phyloP scores from a whole-genome alignment of 2,888 invertebrate genomes.

The Drosophila multiciliata region DNA sequence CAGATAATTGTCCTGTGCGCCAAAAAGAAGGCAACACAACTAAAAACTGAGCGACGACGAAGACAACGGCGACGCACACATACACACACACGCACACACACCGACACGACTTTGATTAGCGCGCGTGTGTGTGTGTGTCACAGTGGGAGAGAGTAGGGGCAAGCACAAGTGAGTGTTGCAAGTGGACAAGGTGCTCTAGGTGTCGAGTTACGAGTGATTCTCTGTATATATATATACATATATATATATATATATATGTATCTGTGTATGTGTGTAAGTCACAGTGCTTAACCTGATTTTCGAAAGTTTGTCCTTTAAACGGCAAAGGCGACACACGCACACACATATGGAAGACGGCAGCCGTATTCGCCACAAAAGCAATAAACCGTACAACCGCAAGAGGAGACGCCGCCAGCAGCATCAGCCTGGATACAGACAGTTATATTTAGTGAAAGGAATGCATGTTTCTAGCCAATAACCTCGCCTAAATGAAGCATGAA shows the following conservation, averaged over 20 bases:
- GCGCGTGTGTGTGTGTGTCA: slow-evolving; percentile 16
- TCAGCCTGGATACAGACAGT: slow-evolving; percentile 9
- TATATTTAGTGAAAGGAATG: slow-evolving; percentile 42
- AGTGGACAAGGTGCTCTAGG: slow-evolving; percentile 41
- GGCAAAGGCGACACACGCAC: slow-evolving; percentile 21
- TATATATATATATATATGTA: slow-evolving; percentile 4
- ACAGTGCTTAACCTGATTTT: slow-evolving; percentile 73
- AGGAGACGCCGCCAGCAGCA: slow-evolving; percentile 39
- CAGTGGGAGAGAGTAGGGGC: neutral
- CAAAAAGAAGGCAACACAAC: slow-evolving; percentile 51
- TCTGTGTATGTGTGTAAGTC: slow-evolving; percentile 29
- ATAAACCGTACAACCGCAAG: slow-evolving; percentile 46
- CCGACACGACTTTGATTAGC: slow-evolving; percentile 36
- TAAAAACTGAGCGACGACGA: slow-evolving; percentile 13
- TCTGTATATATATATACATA: neutral
- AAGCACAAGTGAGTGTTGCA: slow-evolving; percentile 16
- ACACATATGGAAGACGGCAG: slow-evolving; percentile 68
- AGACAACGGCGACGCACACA: slow-evolving; percentile 8
- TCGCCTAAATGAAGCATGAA: slow-evolving; percentile 94
- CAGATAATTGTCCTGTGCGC: slow-evolving; percentile 54
- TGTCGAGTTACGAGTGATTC: slow-evolving; percentile 41
- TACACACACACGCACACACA: slow-evolving; percentile 25
- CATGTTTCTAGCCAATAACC: slow-evolving; percentile 71
- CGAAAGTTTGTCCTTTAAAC: slow-evolving; percentile 62
- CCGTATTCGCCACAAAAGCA: slow-evolving; percentile 41